Base-by-base conservation (phyloP, 1,140 invertebrate species). In the Chlorops oryzae region DNA sequence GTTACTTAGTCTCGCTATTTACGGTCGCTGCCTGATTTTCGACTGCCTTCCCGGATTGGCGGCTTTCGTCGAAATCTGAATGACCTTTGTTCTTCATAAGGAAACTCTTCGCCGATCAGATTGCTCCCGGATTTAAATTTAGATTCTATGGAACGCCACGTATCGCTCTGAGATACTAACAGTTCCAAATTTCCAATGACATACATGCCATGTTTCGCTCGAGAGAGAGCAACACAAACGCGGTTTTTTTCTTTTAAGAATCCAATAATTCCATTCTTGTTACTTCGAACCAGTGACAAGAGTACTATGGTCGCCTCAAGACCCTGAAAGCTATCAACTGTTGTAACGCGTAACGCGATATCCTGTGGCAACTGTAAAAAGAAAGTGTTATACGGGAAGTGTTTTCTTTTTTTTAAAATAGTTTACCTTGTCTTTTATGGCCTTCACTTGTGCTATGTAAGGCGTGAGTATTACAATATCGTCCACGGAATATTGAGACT, bases 301-400 rank as follows among this genome's bases (percentile, higher is more conserved):
- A 94, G 62, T 48, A 93, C 84, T 23, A 94, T 90, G 55, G 89
- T 82, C 32, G 82, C 86, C 71, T 94, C 90, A 67, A 92, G 85
- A 2, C 90, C 90, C 77, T 92, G 88, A 63, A 80, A 92, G 64
- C 87, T 90, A 66, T 93, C 90, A 2, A 92, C 80, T 5, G 81
- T 80, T 28, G 80, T 79, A 17, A 90, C 70, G 81, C 59, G 47
- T 13, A 78, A 49, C 18, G 57, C 47, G 3, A 57, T 40, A 45
- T 72, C 70, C 2, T 61, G 59, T 24, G 40, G 37, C 10, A 49
- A 32, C 47, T 49, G 56, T 17, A 22, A 54, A 38, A 42, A 48
- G 40, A 37, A 17, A 15, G 22, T 18, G 1, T 25, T 24, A n/a
- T n/a, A 39, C 13, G 25, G 27, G 13, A 42, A 20, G 17, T 32